A percentile compares a stretch with the other conserved stretches of the same genome.
Evolutionary conservation across 53 echinoderm and acorn worm genomes (phyloP).

Genomic region (Mesocentrotus franciscanus): DNA sequence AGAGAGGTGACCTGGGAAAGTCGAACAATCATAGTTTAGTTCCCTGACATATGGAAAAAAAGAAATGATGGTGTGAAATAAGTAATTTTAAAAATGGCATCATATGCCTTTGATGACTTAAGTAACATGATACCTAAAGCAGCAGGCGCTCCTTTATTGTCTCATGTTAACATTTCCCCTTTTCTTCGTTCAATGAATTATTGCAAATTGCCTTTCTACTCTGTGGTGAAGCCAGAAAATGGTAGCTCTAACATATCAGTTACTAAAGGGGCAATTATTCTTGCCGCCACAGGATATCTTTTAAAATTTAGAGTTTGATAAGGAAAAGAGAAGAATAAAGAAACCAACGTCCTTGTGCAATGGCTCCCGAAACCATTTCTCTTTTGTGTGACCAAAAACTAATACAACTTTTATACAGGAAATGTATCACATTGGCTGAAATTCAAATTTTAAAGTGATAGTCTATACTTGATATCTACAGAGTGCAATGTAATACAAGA

Average conservation of each 20-base stretch:
- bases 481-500: background rate
- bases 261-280: background rate
- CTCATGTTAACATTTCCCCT: background rate
- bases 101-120: background rate
- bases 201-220: conserved; percentile 7
- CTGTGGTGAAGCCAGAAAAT: background rate
- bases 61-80: background rate
- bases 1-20: background rate
- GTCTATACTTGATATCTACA: background rate
- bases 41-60: no score
- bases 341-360: background rate
- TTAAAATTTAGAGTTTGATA: background rate
- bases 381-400: no score
- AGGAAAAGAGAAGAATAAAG: no score
- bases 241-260: background rate
- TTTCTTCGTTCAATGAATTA: background rate
- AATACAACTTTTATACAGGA: no score
- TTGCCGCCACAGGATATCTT: background rate
- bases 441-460: background rate
- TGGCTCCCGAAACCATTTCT: background rate
- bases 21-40: background rate
- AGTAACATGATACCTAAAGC: background rate
- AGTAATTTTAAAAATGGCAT: background rate
- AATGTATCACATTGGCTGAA: background rate
- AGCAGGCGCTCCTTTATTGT: background rate